Conservation (phyloP, 1,140 invertebrate genomes). For the Penaeus japonicus region DNA sequence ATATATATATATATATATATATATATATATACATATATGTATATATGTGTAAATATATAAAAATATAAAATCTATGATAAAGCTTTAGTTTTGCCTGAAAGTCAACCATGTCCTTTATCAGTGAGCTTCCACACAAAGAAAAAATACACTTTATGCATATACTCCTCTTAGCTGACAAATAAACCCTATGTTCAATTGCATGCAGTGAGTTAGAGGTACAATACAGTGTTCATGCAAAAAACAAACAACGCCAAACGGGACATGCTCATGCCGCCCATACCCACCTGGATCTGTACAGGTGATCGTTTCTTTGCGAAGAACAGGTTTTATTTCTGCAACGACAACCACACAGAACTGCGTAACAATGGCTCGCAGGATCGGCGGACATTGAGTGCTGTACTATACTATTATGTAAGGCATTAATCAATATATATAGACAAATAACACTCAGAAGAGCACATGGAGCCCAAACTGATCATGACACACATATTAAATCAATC, state of each 20-base stretch:
- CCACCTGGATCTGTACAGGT: constrained; percentile 54
- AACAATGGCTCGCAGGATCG: constrained; percentile 25
- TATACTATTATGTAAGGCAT: background rate
- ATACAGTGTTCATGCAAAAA: background rate
- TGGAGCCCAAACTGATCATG: no score
- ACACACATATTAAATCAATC: no score
- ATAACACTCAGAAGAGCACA: background rate
- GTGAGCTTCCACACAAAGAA: no score
- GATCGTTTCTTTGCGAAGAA: constrained; percentile 56
- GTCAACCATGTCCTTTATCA: background rate
- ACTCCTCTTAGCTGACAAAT: no score
- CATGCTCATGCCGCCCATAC: constrained; percentile 27
- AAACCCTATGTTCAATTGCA: no score
- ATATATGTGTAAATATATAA: background rate
- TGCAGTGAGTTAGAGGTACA: no score
- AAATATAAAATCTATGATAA: no score
- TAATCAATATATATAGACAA: background rate
- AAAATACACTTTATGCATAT: no score
- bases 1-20: background rate
- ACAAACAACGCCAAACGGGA: background rate
- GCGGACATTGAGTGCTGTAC: background rate
- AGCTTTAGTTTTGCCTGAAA: background rate
- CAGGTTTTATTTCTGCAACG: constrained; percentile 60
- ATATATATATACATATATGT: background rate
- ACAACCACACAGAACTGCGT: constrained; percentile 43